These are phyloP conservation scores for Tiliqua scincoides DNA, from an alignment of 2,113 vertebrate species.

Conservation along the genomic window DNA sequence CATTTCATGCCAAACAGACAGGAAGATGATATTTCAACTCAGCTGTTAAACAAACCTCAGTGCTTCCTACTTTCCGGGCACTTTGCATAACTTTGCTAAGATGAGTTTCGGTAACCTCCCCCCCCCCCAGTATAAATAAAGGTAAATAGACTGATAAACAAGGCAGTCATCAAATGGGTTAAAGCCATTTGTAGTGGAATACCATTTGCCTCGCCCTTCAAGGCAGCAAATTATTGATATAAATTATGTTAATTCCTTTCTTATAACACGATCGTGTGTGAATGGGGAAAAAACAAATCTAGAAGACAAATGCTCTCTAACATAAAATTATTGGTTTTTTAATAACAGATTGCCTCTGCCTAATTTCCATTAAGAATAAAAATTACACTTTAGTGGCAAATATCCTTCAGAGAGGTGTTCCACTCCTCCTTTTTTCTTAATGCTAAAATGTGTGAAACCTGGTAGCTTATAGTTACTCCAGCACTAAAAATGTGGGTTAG, in stretches of 20 bases:
- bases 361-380: slow-evolving; percentile 9
- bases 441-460: neutral
- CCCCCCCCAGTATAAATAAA: slow-evolving; percentile 36
- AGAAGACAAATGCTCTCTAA: slow-evolving; percentile 33
- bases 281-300: slow-evolving; percentile 54
- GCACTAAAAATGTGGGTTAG: neutral
- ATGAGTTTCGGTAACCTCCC: slow-evolving; percentile 10
- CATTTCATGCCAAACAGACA: neutral
- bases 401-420: slow-evolving; percentile 18
- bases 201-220: slow-evolving; percentile 52
- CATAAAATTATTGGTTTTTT: slow-evolving; percentile 2
- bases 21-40: neutral
- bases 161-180: slow-evolving; percentile 14
- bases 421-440: neutral
- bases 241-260: slow-evolving; percentile 48
- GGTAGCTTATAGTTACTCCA: neutral
- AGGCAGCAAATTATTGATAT: slow-evolving; percentile 42
- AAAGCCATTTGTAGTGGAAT: slow-evolving; percentile 10
- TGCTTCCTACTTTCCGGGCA: neutral
- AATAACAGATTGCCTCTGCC: slow-evolving; percentile 9
- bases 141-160: slow-evolving; percentile 33
- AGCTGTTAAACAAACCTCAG: neutral
- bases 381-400: neutral
- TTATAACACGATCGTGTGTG: slow-evolving; percentile 25
- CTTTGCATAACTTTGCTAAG: slow-evolving; percentile 26